Base-by-base conservation (phyloP, 1,140 invertebrate genomes). In the Drosophila arawakana region DNA sequence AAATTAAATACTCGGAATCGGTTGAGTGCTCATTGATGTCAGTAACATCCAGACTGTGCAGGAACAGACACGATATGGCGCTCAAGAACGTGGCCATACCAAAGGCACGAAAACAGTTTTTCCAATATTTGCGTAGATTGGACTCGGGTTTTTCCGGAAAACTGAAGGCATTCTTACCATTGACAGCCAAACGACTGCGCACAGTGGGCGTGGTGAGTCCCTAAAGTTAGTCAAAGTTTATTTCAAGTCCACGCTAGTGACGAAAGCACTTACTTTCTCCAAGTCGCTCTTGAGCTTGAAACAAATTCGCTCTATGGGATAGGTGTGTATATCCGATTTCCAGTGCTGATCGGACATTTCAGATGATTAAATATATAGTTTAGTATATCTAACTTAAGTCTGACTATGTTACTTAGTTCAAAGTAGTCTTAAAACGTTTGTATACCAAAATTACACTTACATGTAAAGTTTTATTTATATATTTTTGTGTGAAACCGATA, bases 161-260 rank as follows among this genome's bases (percentile, higher is more conserved):
- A 7, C 18, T 18, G 5, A 85, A 50, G 5, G 9, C 30, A 41
- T 86, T 85, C 35, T 69, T 67, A 1, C 82, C 82, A 7, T 76
- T 50, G 1, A 49, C 9, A 0, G 1, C 0, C n/a, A 85, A 49
- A 7, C 54, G 80, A 5, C 1, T 11, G 0, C n/a, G 15, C 3
- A 71, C 82, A 18, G 1, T 6, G 7, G 44, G n/a, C 0, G 43
- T 8, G 9, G 49, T 60, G 1, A 81, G 41, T 0, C 81, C 81
- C 81, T 84, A 44, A 34, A 8, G 10, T 2, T 7, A 4, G 25
- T 34, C 13, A 18, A n/a, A 62, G 3, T 8, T 39, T 11, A 5
- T 35, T 13, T 30, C 0, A 55, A 3, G 10, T n/a, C 0, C 8
- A 9, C 0, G 7, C 1, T 37, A 9, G 21, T 21, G 13, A 35